A percentile compares a stretch with the other conserved stretches of the same genome.
Conservation (phyloP, 2,888 invertebrate genomes). For the Ctenicera cuprea region DNA sequence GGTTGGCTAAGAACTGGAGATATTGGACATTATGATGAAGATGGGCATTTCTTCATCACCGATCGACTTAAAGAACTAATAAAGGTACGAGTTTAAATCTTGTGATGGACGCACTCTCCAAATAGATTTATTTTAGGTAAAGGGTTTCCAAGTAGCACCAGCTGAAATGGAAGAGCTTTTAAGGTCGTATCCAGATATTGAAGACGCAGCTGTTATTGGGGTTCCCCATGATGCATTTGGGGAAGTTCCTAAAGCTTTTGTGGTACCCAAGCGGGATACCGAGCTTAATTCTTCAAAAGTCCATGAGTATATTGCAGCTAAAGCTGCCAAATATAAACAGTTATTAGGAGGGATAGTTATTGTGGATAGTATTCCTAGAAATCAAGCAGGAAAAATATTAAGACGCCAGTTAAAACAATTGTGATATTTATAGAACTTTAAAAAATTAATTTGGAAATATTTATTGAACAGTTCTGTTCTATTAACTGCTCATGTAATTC, state of each 20-base stretch:
- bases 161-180: constrained; percentile 89
- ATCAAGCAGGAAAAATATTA: constrained; percentile 78
- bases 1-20: constrained; percentile 87
- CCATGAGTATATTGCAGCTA: constrained; percentile 77
- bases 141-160: constrained; percentile 87
- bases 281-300: constrained; percentile 76
- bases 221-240: constrained; percentile 81
- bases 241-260: constrained; percentile 85
- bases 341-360: constrained; percentile 76
- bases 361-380: constrained; percentile 76
- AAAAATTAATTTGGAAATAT: too few relatives aligned
- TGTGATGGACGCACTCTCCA: not conserved
- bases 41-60: constrained; percentile 80
- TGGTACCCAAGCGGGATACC: constrained; percentile 75
- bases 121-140: constrained; percentile 61
- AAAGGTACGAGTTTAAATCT: constrained; percentile 70
- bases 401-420: constrained; percentile 60
- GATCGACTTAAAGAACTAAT: constrained; percentile 88
- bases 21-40: constrained; percentile 74
- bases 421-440: too few relatives aligned
- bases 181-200: constrained; percentile 82
- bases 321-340: constrained; percentile 86
- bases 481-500: too few relatives aligned
- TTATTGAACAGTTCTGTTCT: too few relatives aligned
- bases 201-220: constrained; percentile 90